Conservation (phyloP, 2,888 invertebrate genomes). For the Junonia oenone region DNA sequence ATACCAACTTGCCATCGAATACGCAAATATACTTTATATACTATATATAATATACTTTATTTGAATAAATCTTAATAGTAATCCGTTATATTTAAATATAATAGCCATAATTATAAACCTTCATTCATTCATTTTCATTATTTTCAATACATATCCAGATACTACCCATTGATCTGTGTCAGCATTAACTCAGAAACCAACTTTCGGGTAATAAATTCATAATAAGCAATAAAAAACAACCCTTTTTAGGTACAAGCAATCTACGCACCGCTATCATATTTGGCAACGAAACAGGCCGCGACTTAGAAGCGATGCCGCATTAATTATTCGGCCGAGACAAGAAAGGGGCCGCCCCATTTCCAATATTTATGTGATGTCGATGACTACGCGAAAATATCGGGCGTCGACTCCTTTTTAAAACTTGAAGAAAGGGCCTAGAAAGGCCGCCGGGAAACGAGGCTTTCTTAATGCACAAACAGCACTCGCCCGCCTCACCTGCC, state of each 20-base stretch:
- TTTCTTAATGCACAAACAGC: constrained; percentile 78
- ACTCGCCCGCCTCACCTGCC: constrained; percentile 68
- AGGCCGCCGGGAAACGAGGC: constrained; percentile 70
- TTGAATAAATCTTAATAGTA: too few species aligned
- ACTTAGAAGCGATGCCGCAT: constrained; percentile 70
- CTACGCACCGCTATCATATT: constrained; percentile 51
- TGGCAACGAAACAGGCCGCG: constrained; percentile 67
- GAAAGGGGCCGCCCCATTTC: constrained; percentile 77
- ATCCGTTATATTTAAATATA: too few species aligned
- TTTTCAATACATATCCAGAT: too few species aligned
- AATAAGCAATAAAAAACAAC: constrained; percentile 10
- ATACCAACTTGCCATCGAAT: too few species aligned
- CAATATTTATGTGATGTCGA: constrained; percentile 81
- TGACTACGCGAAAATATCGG: constrained; percentile 77
- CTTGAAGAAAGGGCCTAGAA: constrained; percentile 74
- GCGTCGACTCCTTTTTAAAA: constrained; percentile 79
- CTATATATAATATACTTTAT: too few species aligned
- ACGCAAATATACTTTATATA: too few species aligned
- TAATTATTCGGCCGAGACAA: constrained; percentile 77
- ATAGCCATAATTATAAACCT: too few species aligned
- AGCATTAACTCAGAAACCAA: too few species aligned
- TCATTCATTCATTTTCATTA: too few species aligned
- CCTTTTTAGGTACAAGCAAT: constrained; percentile 5
- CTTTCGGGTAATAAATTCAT: constrained; percentile 3
- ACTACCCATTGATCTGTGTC: too few species aligned